phyloP scores from a whole-genome alignment of 1,140 invertebrate genomes.

The Drosophila teissieri region DNA sequence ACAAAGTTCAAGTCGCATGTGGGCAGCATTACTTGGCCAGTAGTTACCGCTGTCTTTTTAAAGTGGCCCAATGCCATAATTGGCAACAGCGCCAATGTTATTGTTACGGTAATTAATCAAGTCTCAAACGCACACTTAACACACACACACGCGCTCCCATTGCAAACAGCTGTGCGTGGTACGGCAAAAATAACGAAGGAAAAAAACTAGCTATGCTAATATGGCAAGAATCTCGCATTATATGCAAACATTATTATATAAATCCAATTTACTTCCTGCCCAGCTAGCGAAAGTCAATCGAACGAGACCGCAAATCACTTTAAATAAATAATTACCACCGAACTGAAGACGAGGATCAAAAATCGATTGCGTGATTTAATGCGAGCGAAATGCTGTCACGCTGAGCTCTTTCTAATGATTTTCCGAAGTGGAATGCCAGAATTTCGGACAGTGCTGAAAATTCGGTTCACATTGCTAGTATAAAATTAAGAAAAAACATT shows the following conservation, averaged over 20 bases:
- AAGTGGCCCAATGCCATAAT: conserved; percentile 56
- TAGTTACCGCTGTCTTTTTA: conserved; percentile 40
- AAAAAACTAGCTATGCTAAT: conserved; percentile 58
- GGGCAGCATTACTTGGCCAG: conserved; percentile 40
- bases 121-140: not conserved
- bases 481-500: too few relatives aligned
- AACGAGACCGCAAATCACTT: conserved; percentile 10
- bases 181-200: conserved; percentile 3
- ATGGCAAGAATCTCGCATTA: conserved; percentile 43
- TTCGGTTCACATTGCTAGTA: too few relatives aligned
- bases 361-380: conserved; percentile 27
- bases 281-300: conserved; percentile 34
- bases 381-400: conserved; percentile 1
- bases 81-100: conserved; percentile 52
- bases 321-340: conserved; percentile 6
- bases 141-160: conserved; percentile 1
- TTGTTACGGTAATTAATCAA: conserved; percentile 64
- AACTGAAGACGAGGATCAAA: conserved; percentile 12
- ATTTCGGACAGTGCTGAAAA: too few relatives aligned
- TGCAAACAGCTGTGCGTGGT: conserved; percentile 63
- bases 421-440: not conserved
- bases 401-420: conserved; percentile 9
- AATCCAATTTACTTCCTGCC: conserved; percentile 46
- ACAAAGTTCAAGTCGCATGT: conserved; percentile 50
- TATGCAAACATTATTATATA: conserved; percentile 32